Percentiles rank a stretch among this genome's conserved stretches.
Evolutionary conservation across 2,113 vertebrate species (phyloP).

Genomic region (Litocranius walleri): DNA sequence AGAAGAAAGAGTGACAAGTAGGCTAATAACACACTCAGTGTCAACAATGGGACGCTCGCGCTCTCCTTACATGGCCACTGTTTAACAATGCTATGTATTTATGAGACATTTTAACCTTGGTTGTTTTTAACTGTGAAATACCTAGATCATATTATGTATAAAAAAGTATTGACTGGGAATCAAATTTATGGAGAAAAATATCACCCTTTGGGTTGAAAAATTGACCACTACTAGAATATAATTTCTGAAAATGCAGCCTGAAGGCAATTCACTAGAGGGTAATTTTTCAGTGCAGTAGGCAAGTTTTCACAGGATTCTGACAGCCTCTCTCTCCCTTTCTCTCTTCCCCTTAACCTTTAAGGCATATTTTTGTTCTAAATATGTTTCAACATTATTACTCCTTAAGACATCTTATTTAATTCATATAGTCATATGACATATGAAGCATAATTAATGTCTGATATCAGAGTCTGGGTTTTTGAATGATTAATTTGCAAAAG

Average conservation of each 20-base stretch:
- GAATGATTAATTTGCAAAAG: neutral
- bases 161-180: constrained; percentile 57
- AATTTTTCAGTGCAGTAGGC: constrained; percentile 58
- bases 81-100: constrained; percentile 31
- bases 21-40: neutral
- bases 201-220: constrained; percentile 56
- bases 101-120: constrained; percentile 48
- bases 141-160: constrained; percentile 40
- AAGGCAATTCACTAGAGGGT: constrained; percentile 55
- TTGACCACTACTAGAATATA: constrained; percentile 65
- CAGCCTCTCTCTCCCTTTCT: neutral
- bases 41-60: neutral
- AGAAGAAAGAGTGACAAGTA: neutral
- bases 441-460: neutral
- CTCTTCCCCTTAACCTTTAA: neutral
- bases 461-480: neutral
- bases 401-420: neutral
- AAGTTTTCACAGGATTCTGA: constrained; percentile 56
- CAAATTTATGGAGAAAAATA: constrained; percentile 66
- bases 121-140: constrained; percentile 62
- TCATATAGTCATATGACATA: neutral
- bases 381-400: neutral
- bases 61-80: neutral
- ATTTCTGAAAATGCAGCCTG: constrained; percentile 60
- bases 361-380: constrained; percentile 36